Evolutionary conservation across 2,888 invertebrate genomes (phyloP).

Genomic region (Agelastica alni): DNA sequence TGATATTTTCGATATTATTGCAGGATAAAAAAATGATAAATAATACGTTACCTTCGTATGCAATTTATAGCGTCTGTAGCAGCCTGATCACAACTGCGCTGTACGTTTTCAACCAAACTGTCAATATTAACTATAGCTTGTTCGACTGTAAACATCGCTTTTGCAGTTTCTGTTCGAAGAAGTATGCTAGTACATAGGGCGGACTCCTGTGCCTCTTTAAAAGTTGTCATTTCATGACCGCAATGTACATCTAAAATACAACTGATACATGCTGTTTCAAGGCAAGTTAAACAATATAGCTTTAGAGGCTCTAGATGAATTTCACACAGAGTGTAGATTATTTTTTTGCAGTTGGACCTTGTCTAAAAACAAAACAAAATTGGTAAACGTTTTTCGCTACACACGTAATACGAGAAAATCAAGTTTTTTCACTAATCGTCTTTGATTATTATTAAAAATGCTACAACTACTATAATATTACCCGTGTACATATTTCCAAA

Average conservation of each 20-base stretch:
- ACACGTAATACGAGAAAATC: neutral
- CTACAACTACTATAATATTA: constrained; percentile 6
- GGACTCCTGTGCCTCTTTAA: constrained; percentile 58
- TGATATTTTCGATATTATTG: too few species aligned
- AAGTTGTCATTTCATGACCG: constrained; percentile 53
- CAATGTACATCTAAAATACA: constrained; percentile 68
- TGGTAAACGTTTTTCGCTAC: too few species aligned
- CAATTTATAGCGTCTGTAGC: constrained; percentile 72
- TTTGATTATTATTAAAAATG: neutral
- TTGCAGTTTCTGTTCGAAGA: constrained; percentile 46
- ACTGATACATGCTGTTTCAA: constrained; percentile 69
- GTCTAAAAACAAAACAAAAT: constrained; percentile 34
- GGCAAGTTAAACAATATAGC: constrained; percentile 67
- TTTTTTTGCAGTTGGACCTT: constrained; percentile 43
- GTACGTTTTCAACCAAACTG: constrained; percentile 69
- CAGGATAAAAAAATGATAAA: too few species aligned
- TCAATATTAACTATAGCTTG: constrained; percentile 60
- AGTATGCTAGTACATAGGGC: constrained; percentile 56
- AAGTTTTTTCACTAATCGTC: neutral
- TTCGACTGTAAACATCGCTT: constrained; percentile 55
- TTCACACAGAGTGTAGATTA: constrained; percentile 44
- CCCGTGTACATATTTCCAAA: constrained; percentile 32
- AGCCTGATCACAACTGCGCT: constrained; percentile 63
- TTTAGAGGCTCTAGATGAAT: constrained; percentile 44
- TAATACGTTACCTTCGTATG: constrained; percentile 63